These are phyloP conservation scores for Parus major DNA, from an alignment of 2,113 vertebrate species.

Conservation along the genomic window DNA sequence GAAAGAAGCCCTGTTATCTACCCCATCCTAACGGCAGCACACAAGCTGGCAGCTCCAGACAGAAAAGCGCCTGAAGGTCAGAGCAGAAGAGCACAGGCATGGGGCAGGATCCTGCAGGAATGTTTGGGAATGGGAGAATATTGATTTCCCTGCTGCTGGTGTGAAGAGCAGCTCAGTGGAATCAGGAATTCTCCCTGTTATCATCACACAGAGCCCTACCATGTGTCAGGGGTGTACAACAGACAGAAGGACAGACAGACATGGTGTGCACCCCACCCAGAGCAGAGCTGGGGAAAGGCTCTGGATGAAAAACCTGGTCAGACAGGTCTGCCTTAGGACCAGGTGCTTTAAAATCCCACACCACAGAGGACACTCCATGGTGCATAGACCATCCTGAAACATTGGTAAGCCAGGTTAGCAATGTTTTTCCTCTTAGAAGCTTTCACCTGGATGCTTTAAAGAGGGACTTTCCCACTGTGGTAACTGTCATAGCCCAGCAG, in stretches of 20 bases:
- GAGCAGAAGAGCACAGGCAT: neutral
- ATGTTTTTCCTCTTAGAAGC: neutral
- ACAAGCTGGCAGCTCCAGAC: neutral
- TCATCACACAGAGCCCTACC: neutral
- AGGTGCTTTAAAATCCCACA: neutral
- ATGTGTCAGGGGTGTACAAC: accelerated
- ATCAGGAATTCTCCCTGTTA: neutral
- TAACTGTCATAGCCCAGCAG: neutral
- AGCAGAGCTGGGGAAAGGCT: neutral
- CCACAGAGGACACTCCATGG: neutral
- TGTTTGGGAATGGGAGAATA: neutral
- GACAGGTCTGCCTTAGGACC: neutral
- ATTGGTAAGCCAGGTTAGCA: neutral
- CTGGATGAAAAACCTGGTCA: neutral
- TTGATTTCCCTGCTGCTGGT: neutral
- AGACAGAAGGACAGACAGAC: neutral
- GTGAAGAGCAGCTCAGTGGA: neutral
- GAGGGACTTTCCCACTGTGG: neutral
- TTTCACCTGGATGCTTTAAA: neutral
- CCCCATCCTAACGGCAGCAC: accelerated
- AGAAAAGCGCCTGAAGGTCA: neutral
- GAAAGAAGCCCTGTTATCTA: neutral
- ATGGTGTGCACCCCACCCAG: neutral
- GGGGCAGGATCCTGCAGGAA: neutral
- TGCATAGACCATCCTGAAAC: neutral